Conservation (phyloP, 2,888 invertebrate species). For the Microdon myrmicae region DNA sequence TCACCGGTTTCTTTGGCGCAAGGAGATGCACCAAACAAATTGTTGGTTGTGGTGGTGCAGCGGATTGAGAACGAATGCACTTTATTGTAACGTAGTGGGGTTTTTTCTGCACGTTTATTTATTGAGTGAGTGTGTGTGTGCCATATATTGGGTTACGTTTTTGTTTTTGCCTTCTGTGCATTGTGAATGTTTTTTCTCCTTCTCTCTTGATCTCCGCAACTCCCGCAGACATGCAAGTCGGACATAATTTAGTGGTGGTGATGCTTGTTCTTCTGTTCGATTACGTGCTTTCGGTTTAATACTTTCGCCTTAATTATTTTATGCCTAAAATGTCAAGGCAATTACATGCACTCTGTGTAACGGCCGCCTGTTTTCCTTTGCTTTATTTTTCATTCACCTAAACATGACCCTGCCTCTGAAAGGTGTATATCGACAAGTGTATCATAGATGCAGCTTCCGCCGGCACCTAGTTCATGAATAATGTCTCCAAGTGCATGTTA, state of each 20-base stretch:
- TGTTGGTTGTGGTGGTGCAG: slow-evolving; percentile 20
- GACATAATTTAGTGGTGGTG: slow-evolving; percentile 5
- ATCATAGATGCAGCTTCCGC: too few relatives aligned
- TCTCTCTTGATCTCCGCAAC: too few relatives aligned
- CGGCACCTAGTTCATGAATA: too few relatives aligned
- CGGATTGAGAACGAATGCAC: slow-evolving; percentile 29
- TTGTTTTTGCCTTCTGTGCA: neutral
- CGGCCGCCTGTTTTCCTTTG: too few relatives aligned
- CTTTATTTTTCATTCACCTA: too few relatives aligned
- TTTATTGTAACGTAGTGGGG: slow-evolving; percentile 20
- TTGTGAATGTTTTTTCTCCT: neutral
- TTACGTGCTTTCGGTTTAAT: slow-evolving; percentile 28
- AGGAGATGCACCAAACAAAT: slow-evolving; percentile 25
- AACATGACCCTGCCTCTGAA: too few relatives aligned
- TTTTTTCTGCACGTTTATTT: too few relatives aligned
- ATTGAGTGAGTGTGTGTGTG: neutral
- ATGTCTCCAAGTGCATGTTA: too few relatives aligned
- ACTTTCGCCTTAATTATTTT: too few relatives aligned
- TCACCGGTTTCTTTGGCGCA: slow-evolving; percentile 25
- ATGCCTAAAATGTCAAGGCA: too few relatives aligned
- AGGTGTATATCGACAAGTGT: too few relatives aligned
- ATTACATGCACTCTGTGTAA: too few relatives aligned
- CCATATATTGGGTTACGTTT: neutral
- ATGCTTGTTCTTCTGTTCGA: slow-evolving; percentile 18
- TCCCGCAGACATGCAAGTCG: slow-evolving; percentile 14